Evolutionary conservation across 2,113 vertebrate species (phyloP), one percentile per base, ranked within the genome.

Genomic region (Pollachius pollachius): DNA sequence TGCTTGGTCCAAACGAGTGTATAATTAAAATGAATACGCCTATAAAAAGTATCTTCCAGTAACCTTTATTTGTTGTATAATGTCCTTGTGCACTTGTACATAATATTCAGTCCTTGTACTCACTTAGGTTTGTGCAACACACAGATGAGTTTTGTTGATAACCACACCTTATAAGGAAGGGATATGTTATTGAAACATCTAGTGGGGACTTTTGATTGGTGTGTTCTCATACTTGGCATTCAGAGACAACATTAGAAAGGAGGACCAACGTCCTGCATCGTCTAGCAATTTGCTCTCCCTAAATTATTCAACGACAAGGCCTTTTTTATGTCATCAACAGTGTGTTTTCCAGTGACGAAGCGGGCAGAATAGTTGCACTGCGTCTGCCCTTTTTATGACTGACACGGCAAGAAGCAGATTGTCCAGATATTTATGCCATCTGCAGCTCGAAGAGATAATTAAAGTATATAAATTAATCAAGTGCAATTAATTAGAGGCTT

Each of bases 391-490:
- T 95, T 95, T 98, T 98, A 99, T 98, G 96, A 98, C 96, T 96
- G 95, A 97, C 95, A 95, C 94, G 94, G 96, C 97, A 97, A 97
- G 97, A 97, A 96, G 94, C 94, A 96, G 97, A 98, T 98, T 97
- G 97, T 96, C 93, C 90, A 89, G 93, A 98, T 98, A 98, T 98
- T 98, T 98, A 98, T 97, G 95, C 96, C 96, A 95, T 96, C 97
- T 98, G 96, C 94, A 94, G 94, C 95, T 95, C 91, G 91, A 91
- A 93, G 93, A 96, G 97, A 98, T 98, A 98, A 99, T 99, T 98
- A 98, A 99, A 98, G 96, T 95, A 96, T 97, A 99, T 98, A 98
- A 99, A 99, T 98, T 97, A 98, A 99, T 99, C 97, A 98, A 97
- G 94, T 93, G 93, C 97, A 98, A 98, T 99, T 99, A 98, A 99